Evolutionary conservation across 2,113 vertebrate species (phyloP).

Genomic region (Anser brachyrhynchus): DNA sequence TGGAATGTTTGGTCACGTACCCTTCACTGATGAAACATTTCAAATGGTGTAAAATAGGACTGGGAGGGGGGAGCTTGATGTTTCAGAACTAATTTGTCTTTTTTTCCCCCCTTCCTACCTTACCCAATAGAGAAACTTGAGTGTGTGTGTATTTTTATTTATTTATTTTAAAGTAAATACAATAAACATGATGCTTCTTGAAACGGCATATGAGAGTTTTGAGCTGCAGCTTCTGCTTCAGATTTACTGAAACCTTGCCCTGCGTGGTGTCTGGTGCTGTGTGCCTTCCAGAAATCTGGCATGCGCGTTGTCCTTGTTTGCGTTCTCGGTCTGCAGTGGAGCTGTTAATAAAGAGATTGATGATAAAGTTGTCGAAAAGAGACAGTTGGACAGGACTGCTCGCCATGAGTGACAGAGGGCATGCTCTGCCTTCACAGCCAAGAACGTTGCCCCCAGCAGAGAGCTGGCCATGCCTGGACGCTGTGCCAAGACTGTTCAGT

Average conservation of each 20-base stretch:
- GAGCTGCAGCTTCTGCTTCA: constrained; percentile 23
- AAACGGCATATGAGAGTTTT: rapidly evolving
- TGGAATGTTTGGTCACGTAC: background rate
- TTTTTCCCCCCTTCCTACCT: background rate
- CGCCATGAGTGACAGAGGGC: constrained; percentile 95
- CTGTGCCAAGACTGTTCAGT: constrained; percentile 80
- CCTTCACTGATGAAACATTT: background rate
- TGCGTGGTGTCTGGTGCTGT: constrained; percentile 34
- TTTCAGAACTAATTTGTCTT: background rate
- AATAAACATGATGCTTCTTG: background rate
- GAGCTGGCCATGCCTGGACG: constrained; percentile 73
- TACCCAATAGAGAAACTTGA: background rate
- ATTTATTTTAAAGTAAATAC: background rate
- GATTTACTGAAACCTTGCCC: constrained; percentile 26
- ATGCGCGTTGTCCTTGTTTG: constrained; percentile 72
- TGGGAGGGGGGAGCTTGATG: background rate
- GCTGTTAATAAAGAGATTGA: constrained; percentile 99
- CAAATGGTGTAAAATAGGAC: background rate
- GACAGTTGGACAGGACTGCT: constrained; percentile 95
- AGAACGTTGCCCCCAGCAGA: constrained; percentile 79
- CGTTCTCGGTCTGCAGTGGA: constrained; percentile 83
- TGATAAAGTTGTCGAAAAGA: constrained; percentile 92
- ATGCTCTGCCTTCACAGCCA: constrained; percentile 85
- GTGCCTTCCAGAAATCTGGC: constrained; percentile 76
- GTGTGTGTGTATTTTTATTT: background rate